Percentiles rank a stretch among this genome's conserved stretches.
These are phyloP conservation scores for Heliothis virescens DNA, from an alignment of 1,140 invertebrate genomes.

Conservation along the genomic window DNA sequence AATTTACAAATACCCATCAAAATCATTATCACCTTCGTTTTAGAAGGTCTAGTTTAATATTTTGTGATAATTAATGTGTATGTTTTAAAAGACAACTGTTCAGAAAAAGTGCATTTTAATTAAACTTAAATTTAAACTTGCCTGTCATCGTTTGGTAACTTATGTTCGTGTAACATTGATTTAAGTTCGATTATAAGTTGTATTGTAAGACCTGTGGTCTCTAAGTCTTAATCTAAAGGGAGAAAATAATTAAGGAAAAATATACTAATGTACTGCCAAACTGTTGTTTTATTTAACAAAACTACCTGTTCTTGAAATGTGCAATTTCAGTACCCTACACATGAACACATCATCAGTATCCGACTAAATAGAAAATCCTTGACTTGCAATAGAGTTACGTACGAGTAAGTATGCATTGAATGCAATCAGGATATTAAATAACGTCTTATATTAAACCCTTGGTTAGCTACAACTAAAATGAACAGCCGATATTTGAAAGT, in stretches of 20 bases:
- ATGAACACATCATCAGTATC: no score
- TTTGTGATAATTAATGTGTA: constrained; percentile 44
- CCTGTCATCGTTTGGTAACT: constrained; percentile 35
- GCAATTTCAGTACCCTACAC: not conserved
- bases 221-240: constrained; percentile 69
- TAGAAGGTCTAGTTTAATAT: constrained; percentile 53
- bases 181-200: constrained; percentile 59
- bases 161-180: constrained; percentile 37
- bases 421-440: no score
- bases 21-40: constrained; percentile 51
- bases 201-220: constrained; percentile 83
- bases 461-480: no score
- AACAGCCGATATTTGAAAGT: no score
- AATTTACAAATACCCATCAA: constrained; percentile 19
- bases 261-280: constrained; percentile 47
- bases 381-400: no score
- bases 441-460: no score
- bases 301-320: not conserved
- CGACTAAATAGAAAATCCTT: no score
- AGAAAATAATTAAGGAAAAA: constrained; percentile 56
- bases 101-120: constrained; percentile 45
- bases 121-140: constrained; percentile 32
- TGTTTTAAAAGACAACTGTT: constrained; percentile 36
- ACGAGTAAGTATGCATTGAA: no score
- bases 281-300: constrained; percentile 38